These are phyloP conservation scores for Bruchidius siliquastri DNA, from an alignment of 2,888 invertebrate species.

Conservation along the genomic window DNA sequence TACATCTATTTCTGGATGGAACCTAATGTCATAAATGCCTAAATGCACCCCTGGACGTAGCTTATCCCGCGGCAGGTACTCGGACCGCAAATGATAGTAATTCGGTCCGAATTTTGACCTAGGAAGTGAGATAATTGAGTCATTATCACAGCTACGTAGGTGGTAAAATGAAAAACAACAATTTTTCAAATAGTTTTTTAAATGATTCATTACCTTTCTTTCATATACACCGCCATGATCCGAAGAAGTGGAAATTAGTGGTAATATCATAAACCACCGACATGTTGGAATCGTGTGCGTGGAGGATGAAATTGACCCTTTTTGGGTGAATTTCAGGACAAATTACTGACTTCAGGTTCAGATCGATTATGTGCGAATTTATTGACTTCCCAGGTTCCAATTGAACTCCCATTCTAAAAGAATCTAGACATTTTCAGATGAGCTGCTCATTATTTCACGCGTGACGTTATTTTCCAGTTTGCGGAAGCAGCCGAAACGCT, in stretches of 20 bases:
- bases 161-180: conserved; percentile 16
- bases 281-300: background rate
- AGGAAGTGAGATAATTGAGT: conserved; percentile 27
- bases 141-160: conserved; percentile 18
- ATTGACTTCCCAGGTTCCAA: too few relatives aligned
- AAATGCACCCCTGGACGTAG: background rate
- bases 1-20: too few relatives aligned
- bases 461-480: too few relatives aligned
- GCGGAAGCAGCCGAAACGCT: too few relatives aligned
- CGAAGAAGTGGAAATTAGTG: background rate
- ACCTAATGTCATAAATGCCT: too few relatives aligned
- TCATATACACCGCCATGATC: background rate
- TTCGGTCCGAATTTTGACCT: conserved; percentile 7
- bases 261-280: background rate
- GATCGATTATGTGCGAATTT: background rate
- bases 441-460: too few relatives aligned
- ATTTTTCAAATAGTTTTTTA: conserved; percentile 24
- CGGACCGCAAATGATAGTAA: background rate
- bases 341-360: background rate
- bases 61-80: background rate
- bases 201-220: conserved; percentile 9
- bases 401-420: too few relatives aligned
- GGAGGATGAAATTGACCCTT: background rate
- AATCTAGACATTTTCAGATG: too few relatives aligned
- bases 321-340: background rate